Conservation (phyloP, 2,113 vertebrate species). For the Urocolius indicus region DNA sequence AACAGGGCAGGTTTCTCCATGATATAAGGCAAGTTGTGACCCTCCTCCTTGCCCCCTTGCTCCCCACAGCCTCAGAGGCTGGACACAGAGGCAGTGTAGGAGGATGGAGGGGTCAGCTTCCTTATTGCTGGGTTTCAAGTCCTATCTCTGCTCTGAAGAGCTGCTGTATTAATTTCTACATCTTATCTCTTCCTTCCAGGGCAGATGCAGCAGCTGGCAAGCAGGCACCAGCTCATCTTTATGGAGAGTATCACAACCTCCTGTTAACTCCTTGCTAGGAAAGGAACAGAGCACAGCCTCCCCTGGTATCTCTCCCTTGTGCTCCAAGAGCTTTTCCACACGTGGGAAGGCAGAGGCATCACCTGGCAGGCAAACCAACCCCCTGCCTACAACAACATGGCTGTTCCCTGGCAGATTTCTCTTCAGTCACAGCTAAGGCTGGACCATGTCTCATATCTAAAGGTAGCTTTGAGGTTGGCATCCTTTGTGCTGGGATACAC, state of each 20-base stretch:
- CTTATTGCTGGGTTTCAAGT: neutral
- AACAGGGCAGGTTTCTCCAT: rapidly evolving
- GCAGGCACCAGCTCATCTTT: neutral
- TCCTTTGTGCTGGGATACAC: neutral
- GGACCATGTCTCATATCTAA: neutral
- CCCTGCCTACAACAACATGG: neutral
- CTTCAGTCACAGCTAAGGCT: neutral
- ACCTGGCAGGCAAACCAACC: neutral
- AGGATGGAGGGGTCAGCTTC: neutral
- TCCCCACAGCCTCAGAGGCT: neutral
- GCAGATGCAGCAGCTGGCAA: constrained; percentile 15
- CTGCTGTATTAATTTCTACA: neutral
- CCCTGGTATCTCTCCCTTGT: neutral
- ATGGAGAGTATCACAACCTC: neutral
- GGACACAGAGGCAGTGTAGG: rapidly evolving
- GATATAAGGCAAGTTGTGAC: neutral
- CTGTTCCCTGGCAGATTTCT: neutral
- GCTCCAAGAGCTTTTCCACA: neutral
- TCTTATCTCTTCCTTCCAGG: constrained; percentile 23
- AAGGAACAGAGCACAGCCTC: neutral
- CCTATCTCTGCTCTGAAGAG: neutral
- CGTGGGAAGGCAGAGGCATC: neutral
- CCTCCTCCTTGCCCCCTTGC: neutral
- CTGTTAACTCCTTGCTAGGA: neutral
- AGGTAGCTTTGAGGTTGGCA: neutral